Evolutionary conservation across 2,113 vertebrate species (phyloP).

Genomic region (Alosa alosa): DNA sequence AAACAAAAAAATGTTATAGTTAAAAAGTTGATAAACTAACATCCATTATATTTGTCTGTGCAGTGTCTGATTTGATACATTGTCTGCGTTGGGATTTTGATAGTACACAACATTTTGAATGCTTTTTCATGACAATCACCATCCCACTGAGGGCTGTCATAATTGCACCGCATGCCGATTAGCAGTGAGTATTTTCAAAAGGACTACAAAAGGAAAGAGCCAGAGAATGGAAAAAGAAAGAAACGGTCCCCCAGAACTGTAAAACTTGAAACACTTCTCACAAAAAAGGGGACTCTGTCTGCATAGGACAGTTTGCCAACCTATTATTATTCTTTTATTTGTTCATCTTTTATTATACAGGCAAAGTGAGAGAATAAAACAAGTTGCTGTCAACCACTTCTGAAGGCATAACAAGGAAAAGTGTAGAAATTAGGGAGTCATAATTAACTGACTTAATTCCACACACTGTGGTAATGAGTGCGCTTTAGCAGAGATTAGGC

Average conservation of each 20-base stretch:
- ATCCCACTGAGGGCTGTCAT: conserved; percentile 63
- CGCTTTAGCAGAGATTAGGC: conserved; percentile 74
- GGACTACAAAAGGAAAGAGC: conserved; percentile 58
- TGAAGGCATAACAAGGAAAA: conserved; percentile 53
- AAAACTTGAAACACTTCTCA: conserved; percentile 68
- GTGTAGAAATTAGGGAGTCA: conserved; percentile 45
- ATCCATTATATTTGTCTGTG: background rate
- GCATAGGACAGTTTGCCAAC: conserved; percentile 65
- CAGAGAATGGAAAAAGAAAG: background rate
- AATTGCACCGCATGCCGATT: conserved; percentile 75
- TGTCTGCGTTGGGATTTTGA: background rate
- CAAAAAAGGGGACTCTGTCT: conserved; percentile 65
- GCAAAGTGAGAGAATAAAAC: conserved; percentile 57
- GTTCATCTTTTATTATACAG: conserved; percentile 66
- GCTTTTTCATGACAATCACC: conserved; percentile 44
- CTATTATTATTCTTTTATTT: conserved; percentile 77
- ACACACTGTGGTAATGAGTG: conserved; percentile 66
- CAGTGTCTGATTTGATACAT: background rate
- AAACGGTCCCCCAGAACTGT: conserved; percentile 47
- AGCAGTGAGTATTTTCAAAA: conserved; percentile 73
- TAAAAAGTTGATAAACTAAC: background rate
- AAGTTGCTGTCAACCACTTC: conserved; percentile 64
- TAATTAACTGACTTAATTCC: conserved; percentile 70
- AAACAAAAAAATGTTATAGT: background rate
- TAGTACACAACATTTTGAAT: background rate